These are phyloP conservation scores for Brachionus rotundiformis DNA, from an alignment of 1,140 invertebrate species.

Conservation along the genomic window DNA sequence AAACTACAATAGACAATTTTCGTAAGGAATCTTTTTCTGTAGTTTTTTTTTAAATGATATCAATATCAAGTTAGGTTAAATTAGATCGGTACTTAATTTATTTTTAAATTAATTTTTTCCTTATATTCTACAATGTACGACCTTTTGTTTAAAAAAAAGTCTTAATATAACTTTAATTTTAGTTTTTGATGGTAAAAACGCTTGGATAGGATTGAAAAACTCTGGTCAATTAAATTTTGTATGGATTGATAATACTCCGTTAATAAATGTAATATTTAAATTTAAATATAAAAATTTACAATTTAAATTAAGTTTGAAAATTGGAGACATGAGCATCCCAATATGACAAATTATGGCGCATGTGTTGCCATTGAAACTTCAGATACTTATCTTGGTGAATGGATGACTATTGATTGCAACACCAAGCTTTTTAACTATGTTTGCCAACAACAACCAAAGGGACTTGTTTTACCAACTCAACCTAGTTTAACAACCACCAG, in stretches of 20 bases:
- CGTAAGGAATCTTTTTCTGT: no score
- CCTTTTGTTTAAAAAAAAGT: neutral
- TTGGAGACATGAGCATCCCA: constrained; percentile 41
- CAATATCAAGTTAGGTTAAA: no score
- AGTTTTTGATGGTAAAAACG: neutral
- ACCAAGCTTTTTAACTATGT: neutral
- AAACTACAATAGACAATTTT: neutral
- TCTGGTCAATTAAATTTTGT: neutral
- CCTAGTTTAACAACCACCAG: constrained; percentile 16
- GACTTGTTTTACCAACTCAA: neutral
- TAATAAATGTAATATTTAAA: constrained; percentile 1
- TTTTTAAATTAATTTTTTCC: no score
- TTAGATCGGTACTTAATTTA: no score
- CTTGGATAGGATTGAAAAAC: constrained; percentile 16
- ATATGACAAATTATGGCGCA: neutral
- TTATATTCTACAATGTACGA: no score
- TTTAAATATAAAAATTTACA: no score
- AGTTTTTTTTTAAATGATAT: no score
- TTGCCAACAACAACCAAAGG: neutral
- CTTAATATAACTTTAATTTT: neutral
- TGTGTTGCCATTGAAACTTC: neutral
- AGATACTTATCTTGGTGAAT: constrained; percentile 12
- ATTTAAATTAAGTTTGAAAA: constrained; percentile 46
- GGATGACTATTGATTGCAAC: constrained; percentile 48
- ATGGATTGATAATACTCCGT: neutral